Evolutionary conservation across 2,113 vertebrate genomes (phyloP).

Genomic region (Ptilonorhynchus violaceus): DNA sequence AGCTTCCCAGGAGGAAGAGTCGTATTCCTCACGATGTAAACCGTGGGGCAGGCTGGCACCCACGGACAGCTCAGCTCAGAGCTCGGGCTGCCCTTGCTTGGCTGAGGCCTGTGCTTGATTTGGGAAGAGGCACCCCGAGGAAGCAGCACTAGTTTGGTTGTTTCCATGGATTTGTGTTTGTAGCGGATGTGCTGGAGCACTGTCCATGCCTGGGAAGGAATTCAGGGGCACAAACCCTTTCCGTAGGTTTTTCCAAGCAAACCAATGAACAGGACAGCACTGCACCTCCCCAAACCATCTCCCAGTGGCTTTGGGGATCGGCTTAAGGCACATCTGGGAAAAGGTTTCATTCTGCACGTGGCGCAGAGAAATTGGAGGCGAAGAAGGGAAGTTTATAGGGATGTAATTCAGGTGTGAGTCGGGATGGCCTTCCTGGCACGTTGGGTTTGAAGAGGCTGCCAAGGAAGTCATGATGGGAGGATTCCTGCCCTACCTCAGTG

Average conservation of each 20-base stretch:
- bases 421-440: accelerated
- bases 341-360: not conserved
- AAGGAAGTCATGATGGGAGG: not conserved
- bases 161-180: not conserved
- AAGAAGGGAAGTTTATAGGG: not conserved
- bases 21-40: not conserved
- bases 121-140: not conserved
- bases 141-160: not conserved
- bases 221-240: not conserved
- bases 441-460: not conserved
- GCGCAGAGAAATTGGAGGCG: not conserved
- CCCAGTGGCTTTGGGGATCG: not conserved
- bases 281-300: not conserved
- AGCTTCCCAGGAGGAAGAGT: not conserved
- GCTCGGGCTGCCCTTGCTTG: not conserved
- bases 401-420: accelerated
- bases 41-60: not conserved
- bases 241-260: not conserved
- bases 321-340: not conserved
- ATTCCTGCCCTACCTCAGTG: not conserved
- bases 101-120: not conserved
- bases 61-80: not conserved
- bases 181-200: not conserved
- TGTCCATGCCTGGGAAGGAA: not conserved
- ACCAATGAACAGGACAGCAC: accelerated